Evolutionary conservation across 2,888 invertebrate species (phyloP), one percentile per base, ranked within the genome.

Genomic region (Caenorhabditis sp.): DNA sequence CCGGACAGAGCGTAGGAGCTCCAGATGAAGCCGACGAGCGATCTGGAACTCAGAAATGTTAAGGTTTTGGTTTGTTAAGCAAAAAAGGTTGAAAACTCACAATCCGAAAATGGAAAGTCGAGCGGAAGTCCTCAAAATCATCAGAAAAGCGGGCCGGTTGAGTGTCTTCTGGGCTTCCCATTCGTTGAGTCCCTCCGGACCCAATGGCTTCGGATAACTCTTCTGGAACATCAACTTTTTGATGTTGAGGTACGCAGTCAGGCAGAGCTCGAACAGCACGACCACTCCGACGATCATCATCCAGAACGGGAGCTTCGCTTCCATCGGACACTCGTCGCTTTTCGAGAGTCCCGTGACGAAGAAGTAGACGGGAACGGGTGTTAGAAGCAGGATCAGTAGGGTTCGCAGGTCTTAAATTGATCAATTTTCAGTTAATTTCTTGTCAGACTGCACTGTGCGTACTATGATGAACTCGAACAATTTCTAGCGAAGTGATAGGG

Each of bases 261-360:
- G n/a, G n/a, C n/a, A n/a, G 2, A 15, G 26, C 15, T 50, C 30
- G 30, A 17, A n/a, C 4, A 50, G n/a, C 2, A 50, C 1, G 7
- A 17, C 1, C 15, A 30, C 17, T 15, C 50, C 50, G 7, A 17
- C 15, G 15, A 50, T 30, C 1, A 50, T 30, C 50, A 50, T 50
- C 50, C 50, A 50, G 1, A 50, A 15, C 9, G 50, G 50, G 5
- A 50, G 50, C 17, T 46, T 46, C 24, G 46, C 26, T 11, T 53
- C 45, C 7, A 15, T 13, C 15, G 1, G 24, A 13, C 63, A 63
- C 13, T 59, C 27, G 1, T 9, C n/a, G n/a, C n/a, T n/a, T n/a
- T n/a, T n/a, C n/a, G n/a, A n/a, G n/a, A n/a, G n/a, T n/a, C n/a
- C n/a, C n/a, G n/a, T n/a, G n/a, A n/a, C n/a, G n/a, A n/a, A n/a